Base-by-base conservation (phyloP, 2,888 invertebrate genomes). In the Xanthorhoe spadicearia region DNA sequence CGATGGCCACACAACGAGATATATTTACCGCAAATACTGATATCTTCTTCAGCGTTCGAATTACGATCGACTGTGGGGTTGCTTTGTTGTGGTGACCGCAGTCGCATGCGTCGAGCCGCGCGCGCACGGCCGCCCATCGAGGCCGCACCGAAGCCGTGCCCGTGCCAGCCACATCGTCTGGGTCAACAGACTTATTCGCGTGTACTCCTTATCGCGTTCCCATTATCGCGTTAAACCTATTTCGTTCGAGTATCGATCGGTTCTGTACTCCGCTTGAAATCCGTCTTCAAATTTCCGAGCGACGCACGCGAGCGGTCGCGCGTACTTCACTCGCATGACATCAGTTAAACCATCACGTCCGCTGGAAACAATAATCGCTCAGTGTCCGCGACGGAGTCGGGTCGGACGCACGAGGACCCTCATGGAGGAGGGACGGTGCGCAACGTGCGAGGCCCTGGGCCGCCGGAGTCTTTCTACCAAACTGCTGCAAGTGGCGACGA, bases 261-360 rank as follows among this genome's bases (percentile, higher is more conserved):
- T 83, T 83, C 79, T 77, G 79, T 77, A 80, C 81, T 76, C 77
- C 77, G 79, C 77, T 78, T 78, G 78, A 83, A 81, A 83, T 77
- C 78, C 82, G 86, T 86, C 87, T 89, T 87, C 83, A 86, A 83
- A 86, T 88, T 73, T 86, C 85, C 82, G 86, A 86, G 86, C 82
- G 82, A 77, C 83, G 83, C 83, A 81, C 82, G 84, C 78, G 87
- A 86, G 80, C 84, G 84, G 86, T 87, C 85, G 89, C 88, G 90
- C 87, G 85, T 84, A 83, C 85, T 82, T 83, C 83, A 88, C 83
- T 83, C 84, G 89, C 89, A 92, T 93, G 93, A 93, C 93, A 93
- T 93, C 93, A 92, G 93, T 93, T 92, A 90, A 91, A 86, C 84
- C 83, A 87, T 83, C 87, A 86, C 92, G 90, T 89, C 90, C 90